These are phyloP conservation scores for Erpetoichthys calabaricus DNA, from an alignment of 2,797 vertebrate species.

Conservation along the genomic window DNA sequence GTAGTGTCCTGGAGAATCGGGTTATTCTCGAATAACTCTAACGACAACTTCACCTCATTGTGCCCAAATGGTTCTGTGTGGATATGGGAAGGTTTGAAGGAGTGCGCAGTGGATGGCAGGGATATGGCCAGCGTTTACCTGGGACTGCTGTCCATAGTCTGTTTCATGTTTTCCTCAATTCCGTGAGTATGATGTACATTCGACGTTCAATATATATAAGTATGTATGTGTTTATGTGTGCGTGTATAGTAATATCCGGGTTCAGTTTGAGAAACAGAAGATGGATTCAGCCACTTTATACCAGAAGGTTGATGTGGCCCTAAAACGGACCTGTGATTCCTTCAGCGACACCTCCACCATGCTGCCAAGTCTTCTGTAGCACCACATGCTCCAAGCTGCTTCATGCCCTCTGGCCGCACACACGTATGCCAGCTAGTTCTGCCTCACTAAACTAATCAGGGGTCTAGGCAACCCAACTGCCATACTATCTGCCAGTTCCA, in stretches of 20 bases:
- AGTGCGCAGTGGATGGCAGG: constrained; percentile 67
- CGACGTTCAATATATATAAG: neutral
- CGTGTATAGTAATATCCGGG: neutral
- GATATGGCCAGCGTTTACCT: constrained; percentile 72
- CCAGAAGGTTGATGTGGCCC: too few relatives aligned
- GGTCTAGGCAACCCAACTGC: too few relatives aligned
- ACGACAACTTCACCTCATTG: constrained; percentile 44
- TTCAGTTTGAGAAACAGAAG: neutral
- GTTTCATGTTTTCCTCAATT: constrained; percentile 70
- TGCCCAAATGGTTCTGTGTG: constrained; percentile 76
- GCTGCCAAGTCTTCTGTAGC: too few relatives aligned
- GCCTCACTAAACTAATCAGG: too few relatives aligned
- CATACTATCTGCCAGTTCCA: too few relatives aligned
- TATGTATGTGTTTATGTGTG: neutral
- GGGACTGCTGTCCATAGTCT: constrained; percentile 76
- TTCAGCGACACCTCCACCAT: neutral
- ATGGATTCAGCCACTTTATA: neutral
- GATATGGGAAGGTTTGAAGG: constrained; percentile 64
- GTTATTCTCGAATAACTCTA: neutral
- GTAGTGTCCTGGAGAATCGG: too few relatives aligned
- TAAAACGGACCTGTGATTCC: neutral
- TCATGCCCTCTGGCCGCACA: too few relatives aligned
- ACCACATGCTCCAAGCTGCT: too few relatives aligned
- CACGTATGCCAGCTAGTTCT: too few relatives aligned
- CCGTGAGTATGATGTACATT: constrained; percentile 57